phyloP scores from a whole-genome alignment of 2,113 vertebrate genomes.

The Seriola quinqueradiata region DNA sequence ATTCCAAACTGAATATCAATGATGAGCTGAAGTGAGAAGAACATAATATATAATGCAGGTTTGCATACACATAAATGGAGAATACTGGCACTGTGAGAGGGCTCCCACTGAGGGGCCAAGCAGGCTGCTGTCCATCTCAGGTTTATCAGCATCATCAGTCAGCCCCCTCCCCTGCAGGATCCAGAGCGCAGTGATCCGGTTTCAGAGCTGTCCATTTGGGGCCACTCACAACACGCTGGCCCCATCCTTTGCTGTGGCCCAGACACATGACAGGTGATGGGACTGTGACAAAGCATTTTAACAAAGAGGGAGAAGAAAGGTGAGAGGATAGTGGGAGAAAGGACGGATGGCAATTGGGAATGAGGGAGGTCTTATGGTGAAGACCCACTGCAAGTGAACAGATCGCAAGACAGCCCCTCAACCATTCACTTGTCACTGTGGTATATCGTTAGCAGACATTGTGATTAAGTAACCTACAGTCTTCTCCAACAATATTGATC shows the following conservation, averaged over 20 bases:
- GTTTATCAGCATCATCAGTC: constrained; percentile 53
- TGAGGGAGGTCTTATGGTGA: background rate
- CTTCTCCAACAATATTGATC: too few species aligned
- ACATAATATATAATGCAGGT: background rate
- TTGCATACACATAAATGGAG: background rate
- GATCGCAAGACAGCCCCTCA: background rate
- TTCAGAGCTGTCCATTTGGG: constrained; percentile 48
- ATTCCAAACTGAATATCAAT: background rate
- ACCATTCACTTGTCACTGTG: background rate
- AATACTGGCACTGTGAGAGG: constrained; percentile 26
- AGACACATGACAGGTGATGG: constrained; percentile 39
- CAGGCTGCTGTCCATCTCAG: constrained; percentile 42
- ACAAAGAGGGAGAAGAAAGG: background rate
- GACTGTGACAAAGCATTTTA: constrained; percentile 20
- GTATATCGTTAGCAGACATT: too few species aligned
- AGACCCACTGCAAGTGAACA: background rate
- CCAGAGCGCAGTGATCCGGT: constrained; percentile 13
- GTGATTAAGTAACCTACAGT: too few species aligned
- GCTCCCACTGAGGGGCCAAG: constrained; percentile 6
- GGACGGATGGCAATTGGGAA: background rate
- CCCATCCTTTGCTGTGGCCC: constrained; percentile 2
- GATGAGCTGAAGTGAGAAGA: background rate
- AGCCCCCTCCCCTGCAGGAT: background rate
- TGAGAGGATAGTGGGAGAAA: background rate
- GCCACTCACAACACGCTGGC: background rate